Conservation (phyloP, 1,140 invertebrate genomes). For the Pseudachorutes palmiensis region DNA sequence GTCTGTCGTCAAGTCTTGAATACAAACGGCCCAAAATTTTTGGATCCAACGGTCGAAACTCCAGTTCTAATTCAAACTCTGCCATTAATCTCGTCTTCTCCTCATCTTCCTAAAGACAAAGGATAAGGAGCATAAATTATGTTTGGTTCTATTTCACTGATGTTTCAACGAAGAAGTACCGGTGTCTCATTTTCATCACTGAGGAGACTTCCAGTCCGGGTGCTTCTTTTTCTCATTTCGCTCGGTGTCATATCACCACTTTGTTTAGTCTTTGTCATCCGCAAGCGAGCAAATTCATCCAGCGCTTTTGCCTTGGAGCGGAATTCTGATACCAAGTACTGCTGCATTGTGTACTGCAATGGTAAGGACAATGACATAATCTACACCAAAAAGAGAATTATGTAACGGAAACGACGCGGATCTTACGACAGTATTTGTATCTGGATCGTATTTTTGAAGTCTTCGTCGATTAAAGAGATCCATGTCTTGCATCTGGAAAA, state of each 20-base stretch:
- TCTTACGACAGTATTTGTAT: constrained; percentile 5
- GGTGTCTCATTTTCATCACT: too few species aligned
- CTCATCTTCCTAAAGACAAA: background rate
- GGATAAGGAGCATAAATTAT: background rate
- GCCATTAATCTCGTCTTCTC: background rate
- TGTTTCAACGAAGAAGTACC: too few species aligned
- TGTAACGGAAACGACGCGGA: background rate
- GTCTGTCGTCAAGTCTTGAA: constrained; percentile 26
- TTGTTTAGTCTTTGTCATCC: background rate
- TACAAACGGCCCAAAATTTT: constrained; percentile 22
- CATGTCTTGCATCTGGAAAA: constrained; percentile 32
- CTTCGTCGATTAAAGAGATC: constrained; percentile 29
- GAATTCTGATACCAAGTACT: background rate
- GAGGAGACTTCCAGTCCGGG: too few species aligned
- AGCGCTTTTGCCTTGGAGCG: background rate
- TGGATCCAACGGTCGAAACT: constrained; percentile 1
- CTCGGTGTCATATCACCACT: background rate
- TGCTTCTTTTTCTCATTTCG: too few species aligned
- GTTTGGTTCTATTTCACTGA: too few species aligned
- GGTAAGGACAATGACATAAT: background rate
- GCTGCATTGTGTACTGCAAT: background rate
- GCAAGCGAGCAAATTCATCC: background rate
- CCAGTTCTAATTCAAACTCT: constrained; percentile 14
- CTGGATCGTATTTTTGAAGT: constrained; percentile 27
- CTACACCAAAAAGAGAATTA: background rate